phyloP scores from a whole-genome alignment of 2,113 vertebrate genomes.

The Arenaria interpres region DNA sequence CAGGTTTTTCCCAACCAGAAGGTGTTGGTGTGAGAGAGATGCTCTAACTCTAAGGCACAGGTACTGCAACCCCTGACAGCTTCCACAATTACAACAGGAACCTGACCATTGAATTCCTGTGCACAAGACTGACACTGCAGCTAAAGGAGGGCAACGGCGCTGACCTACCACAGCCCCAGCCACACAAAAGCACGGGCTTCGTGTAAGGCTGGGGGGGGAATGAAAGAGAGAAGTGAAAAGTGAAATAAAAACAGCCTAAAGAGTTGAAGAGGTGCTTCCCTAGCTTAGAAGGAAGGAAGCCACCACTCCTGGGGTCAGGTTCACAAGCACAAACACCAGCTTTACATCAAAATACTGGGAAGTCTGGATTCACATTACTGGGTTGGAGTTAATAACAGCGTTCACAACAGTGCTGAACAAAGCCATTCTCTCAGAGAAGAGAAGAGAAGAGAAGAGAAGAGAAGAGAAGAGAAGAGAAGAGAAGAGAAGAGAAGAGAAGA shows the following conservation, averaged over 20 bases:
- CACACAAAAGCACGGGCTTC: neutral
- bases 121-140: neutral
- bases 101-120: too few relatives aligned
- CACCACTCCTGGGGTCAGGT: neutral
- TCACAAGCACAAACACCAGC: neutral
- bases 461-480: too few relatives aligned
- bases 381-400: neutral
- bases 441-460: too few relatives aligned
- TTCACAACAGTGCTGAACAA: neutral
- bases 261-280: neutral
- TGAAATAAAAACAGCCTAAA: neutral
- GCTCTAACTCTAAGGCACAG: neutral
- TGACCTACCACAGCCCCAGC: neutral
- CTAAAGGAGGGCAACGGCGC: neutral
- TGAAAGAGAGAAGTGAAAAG: neutral
- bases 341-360: neutral
- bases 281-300: neutral
- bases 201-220: fast-evolving
- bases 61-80: neutral
- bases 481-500: too few relatives aligned
- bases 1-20: neutral
- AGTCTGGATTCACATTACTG: neutral
- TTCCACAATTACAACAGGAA: neutral
- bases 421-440: neutral
- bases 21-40: neutral